Percentiles rank a stretch among this genome's conserved stretches.
Evolutionary conservation across 2,113 vertebrate species (phyloP).

Genomic region (Oophaga pumilio): DNA sequence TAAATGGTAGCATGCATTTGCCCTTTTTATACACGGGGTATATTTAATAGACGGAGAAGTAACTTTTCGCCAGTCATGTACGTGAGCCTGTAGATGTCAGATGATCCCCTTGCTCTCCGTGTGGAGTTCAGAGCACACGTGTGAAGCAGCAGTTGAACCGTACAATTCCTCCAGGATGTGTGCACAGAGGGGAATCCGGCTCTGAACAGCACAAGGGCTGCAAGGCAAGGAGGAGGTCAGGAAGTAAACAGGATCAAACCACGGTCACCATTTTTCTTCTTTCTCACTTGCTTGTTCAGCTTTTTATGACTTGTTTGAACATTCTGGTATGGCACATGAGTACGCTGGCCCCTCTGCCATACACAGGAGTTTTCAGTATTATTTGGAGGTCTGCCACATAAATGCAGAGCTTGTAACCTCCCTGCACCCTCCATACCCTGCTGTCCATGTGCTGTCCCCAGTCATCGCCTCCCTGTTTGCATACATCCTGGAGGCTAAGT

Average conservation of each 20-base stretch:
- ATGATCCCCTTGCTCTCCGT: neutral
- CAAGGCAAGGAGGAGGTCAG: constrained; percentile 35
- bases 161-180: constrained; percentile 50
- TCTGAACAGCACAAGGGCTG: constrained; percentile 40
- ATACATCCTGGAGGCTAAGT: constrained; percentile 51
- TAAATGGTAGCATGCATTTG: too few relatives aligned
- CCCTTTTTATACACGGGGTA: neutral
- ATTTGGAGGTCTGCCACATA: constrained; percentile 33
- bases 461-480: constrained; percentile 49
- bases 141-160: constrained; percentile 37
- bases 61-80: neutral
- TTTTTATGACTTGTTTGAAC: constrained; percentile 52
- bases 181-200: constrained; percentile 51
- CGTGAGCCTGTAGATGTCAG: neutral
- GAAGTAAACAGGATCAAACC: constrained; percentile 40
- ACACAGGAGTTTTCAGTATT: constrained; percentile 1
- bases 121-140: neutral
- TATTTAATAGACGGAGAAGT: neutral
- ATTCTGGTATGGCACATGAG: neutral
- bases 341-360: constrained; percentile 25
- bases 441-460: constrained; percentile 46
- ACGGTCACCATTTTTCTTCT: constrained; percentile 26
- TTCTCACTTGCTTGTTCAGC: constrained; percentile 6
- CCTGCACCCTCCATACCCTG: constrained; percentile 31
- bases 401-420: constrained; percentile 38